Evolutionary conservation across 1,140 invertebrate species (phyloP), one percentile per base, ranked within the genome.

Genomic region (Centruroides vittatus): DNA sequence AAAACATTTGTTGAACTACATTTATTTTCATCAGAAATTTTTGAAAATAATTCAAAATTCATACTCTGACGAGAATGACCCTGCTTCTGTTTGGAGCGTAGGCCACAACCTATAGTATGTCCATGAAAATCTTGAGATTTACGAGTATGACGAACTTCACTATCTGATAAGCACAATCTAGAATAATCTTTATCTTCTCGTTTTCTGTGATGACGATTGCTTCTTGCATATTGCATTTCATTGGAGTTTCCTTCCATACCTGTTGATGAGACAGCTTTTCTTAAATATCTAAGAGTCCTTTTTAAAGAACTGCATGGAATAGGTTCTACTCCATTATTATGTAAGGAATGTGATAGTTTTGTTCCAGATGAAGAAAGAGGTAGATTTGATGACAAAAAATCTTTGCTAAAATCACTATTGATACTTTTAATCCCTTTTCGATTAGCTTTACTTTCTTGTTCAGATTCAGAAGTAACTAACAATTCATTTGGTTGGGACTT

Each of bases 81-180:
- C 23, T 58, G 59, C 57, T 60, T 63, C 47, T 58, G 60, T 60
- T 63, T 63, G 41, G 58, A 23, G 35, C 34, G 57, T 36, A 57
- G 46, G 8, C 10, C 41, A n/a, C 52, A 47, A n/a, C 60, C 58
- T 23, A 53, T 41, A 12, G 57, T 53, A 58, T 58, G 57, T 6
- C 53, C 36, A 9, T 60, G 11, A 12, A 55, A 55, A 4, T 41
- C 34, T 8, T 41, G 41, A 8, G 41, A 41, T 41, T 41, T 41
- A 41, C 8, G 41, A 41, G 41, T 41, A 53, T 63, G 58, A 49
- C 58, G 55, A 35, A 65, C 54, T 57, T 65, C 63, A 54, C 63
- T 65, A 53, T 65, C 63, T 5, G 63, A 65, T 35, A 65, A 65
- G 56, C 63, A 65, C 23, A 57, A 50, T n/a, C 63, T 60, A 55